Conservation (phyloP, 1,140 invertebrate genomes). For the Pteromalus puparum region DNA sequence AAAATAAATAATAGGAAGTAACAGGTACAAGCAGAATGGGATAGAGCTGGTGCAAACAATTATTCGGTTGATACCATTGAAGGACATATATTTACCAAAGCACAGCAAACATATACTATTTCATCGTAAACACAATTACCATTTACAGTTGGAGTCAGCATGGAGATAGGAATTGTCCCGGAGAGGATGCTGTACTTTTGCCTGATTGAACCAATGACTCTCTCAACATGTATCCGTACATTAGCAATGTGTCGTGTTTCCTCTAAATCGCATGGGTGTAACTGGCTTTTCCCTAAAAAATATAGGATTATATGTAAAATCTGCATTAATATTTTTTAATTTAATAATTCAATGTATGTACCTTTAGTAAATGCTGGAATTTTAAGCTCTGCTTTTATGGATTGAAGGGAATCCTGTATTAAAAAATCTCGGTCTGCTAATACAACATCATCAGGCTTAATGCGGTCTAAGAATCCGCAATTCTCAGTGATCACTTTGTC, state of each 20-base stretch:
- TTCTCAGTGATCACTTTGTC: constrained; percentile 58
- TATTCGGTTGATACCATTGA: background rate
- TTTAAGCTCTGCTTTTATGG: constrained; percentile 14
- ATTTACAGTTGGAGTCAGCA: too few species aligned
- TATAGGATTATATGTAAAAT: too few species aligned
- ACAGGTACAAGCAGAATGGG: background rate
- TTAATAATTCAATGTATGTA: background rate
- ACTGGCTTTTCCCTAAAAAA: too few species aligned
- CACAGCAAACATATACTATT: constrained; percentile 42
- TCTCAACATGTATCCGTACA: too few species aligned
- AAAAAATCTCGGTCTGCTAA: constrained; percentile 57
- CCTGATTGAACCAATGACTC: too few species aligned
- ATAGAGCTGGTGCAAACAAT: background rate
- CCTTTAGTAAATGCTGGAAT: constrained; percentile 41
- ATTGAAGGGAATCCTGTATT: constrained; percentile 48
- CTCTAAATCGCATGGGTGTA: too few species aligned
- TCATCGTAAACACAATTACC: too few species aligned
- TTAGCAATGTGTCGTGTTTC: too few species aligned
- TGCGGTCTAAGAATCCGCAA: constrained; percentile 56
- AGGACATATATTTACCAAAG: constrained; percentile 5
- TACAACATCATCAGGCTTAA: constrained; percentile 56
- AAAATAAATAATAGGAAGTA: background rate
- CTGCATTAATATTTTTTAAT: too few species aligned
- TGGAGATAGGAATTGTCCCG: too few species aligned
- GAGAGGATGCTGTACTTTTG: too few species aligned